Evolutionary conservation across 2,888 invertebrate species (phyloP), one percentile per base, ranked within the genome.

Genomic region (Synanthedon andrenaeformis): DNA sequence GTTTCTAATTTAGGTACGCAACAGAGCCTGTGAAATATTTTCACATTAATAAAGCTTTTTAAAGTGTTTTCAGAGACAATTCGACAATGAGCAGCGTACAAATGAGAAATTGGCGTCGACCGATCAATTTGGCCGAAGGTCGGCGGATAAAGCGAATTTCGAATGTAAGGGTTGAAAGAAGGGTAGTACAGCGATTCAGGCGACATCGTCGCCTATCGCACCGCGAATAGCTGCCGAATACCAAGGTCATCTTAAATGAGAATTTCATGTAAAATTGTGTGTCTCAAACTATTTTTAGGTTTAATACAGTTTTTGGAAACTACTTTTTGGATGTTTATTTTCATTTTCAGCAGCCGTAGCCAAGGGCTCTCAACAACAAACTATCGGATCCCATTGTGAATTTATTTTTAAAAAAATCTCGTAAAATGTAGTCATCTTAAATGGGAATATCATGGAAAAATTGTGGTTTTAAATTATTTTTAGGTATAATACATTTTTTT

Each of bases 191-290:
- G 63, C 63, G 59, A 65, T 8, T 28, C 28, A 28, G 62, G 55
- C 70, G 62, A 78, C 71, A 77, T 76, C 67, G 69, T 78, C 79
- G 76, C 77, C 67, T 66, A 67, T 68, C 67, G 67, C 58, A 64
- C 70, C 61, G 64, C 67, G 67, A 74, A 67, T 70, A 67, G 69
- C 68, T 69, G 70, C 71, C 72, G 67, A 62, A 63, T 54, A 57
- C 64, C 75, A 79, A 79, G 78, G 77, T 56, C 69, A 63, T 60
- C 72, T 72, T 71, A 72, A 75, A 75, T 70, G 67, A 70, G 67
- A 59, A 62, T 67, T 65, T 28, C 28, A 28, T 28, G 28, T 28
- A 28, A 28, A 28, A 28, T 6, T 28, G 28, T 28, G 28, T 28
- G 28, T 28, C 28, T 28, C 8, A 28, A 58, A 60, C 70, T 70